A percentile compares a stretch with the other conserved stretches of the same genome.
Conservation (phyloP, 2,113 vertebrate genomes). For the Cyprichromis sp. region DNA sequence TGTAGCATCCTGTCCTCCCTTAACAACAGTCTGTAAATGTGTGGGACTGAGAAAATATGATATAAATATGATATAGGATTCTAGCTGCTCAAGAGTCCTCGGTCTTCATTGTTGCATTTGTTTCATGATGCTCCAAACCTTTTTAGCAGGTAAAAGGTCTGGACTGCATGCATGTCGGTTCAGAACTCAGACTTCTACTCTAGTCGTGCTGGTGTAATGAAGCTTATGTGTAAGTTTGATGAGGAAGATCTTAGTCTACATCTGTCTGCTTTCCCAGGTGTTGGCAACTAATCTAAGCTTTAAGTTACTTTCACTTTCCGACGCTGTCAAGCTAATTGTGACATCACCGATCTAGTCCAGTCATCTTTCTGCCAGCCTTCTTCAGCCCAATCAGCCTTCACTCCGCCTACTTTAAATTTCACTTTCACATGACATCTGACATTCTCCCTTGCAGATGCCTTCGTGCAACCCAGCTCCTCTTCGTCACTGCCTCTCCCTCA, state of each 20-base stretch:
- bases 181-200: background rate
- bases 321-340: background rate
- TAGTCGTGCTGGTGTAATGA: background rate
- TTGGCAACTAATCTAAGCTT: background rate
- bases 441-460: background rate
- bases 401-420: rapidly evolving
- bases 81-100: background rate
- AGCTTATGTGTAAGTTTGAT: background rate
- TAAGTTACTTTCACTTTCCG: background rate
- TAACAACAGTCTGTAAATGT: background rate
- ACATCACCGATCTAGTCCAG: background rate
- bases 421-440: background rate
- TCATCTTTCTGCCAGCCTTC: rapidly evolving
- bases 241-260: background rate
- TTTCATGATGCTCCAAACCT: background rate
- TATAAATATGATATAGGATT: background rate
- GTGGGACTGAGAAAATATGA: background rate
- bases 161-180: background rate
- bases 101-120: rapidly evolving
- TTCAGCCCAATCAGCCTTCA: background rate
- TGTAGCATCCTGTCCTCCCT: rapidly evolving
- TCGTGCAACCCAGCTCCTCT: rapidly evolving
- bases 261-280: background rate
- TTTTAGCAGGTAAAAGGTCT: background rate
- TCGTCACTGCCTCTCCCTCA: background rate